These are phyloP conservation scores for Petrolisthes manimaculis DNA, from an alignment of 2,888 invertebrate species.

Conservation along the genomic window DNA sequence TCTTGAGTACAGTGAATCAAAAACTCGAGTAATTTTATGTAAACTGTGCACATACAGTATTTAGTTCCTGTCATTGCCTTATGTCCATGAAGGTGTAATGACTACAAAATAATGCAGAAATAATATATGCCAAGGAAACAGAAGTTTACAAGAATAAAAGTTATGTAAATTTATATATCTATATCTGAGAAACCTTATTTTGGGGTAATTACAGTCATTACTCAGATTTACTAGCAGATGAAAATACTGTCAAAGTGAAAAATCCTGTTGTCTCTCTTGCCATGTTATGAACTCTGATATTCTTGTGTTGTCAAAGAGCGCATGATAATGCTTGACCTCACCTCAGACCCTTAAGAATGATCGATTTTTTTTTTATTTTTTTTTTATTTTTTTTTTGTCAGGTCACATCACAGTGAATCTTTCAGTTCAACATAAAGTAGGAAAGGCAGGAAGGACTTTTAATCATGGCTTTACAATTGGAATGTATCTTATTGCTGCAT, in stretches of 20 bases:
- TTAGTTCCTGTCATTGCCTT: constrained; percentile 34
- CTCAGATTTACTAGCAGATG: not conserved
- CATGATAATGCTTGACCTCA: no score
- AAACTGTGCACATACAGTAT: constrained; percentile 13
- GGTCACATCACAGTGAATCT: not conserved
- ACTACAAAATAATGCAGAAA: constrained; percentile 14
- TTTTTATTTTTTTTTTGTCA: not conserved
- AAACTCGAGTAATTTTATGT: constrained; percentile 12
- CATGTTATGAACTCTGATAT: no score
- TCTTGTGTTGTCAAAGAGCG: no score
- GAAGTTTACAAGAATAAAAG: constrained; percentile 12
- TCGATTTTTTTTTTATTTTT: not conserved
- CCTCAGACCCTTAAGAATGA: no score
- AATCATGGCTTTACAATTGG: no score
- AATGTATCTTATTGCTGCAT: no score
- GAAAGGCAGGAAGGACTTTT: not conserved
- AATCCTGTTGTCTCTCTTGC: no score
- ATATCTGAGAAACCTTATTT: constrained; percentile 6
- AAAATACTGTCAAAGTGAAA: not conserved
- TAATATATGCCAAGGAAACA: not conserved
- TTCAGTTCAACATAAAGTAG: not conserved
- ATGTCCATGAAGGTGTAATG: constrained; percentile 17
- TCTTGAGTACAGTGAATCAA: constrained; percentile 20
- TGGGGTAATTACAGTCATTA: not conserved
- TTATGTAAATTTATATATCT: not conserved